phyloP scores from a whole-genome alignment of 2,797 vertebrate genomes.

The Argentina silus region DNA sequence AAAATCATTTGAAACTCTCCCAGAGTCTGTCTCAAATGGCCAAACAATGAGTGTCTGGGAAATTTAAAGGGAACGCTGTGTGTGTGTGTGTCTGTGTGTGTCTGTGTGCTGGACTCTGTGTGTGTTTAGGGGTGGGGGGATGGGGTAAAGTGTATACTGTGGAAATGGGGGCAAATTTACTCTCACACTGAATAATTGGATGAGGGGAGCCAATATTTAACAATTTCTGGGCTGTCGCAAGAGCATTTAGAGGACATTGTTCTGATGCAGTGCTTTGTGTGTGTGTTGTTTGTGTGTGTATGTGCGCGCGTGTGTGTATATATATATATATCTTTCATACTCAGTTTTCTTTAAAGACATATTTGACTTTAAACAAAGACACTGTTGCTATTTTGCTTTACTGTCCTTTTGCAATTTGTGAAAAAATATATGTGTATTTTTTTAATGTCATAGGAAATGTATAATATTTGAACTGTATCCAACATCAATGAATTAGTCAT shows the following conservation, averaged over 20 bases:
- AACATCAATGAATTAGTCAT: not conserved
- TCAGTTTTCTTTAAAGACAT: too few species aligned
- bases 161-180: slow-evolving; percentile 73
- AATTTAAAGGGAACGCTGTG: slow-evolving; percentile 64
- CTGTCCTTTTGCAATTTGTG: not conserved
- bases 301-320: not conserved
- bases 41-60: slow-evolving; percentile 80
- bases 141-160: slow-evolving; percentile 51
- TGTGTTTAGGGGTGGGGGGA: slow-evolving; percentile 51
- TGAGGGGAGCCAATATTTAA: slow-evolving; percentile 60
- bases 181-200: slow-evolving; percentile 70
- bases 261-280: slow-evolving; percentile 23
- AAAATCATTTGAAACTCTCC: slow-evolving; percentile 82
- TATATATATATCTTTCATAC: not conserved
- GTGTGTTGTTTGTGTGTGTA: slow-evolving; percentile 6
- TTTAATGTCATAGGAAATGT: not conserved
- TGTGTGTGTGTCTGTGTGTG: slow-evolving; percentile 6
- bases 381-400: slow-evolving; percentile 1
- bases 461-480: not conserved
- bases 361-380: too few species aligned
- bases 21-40: slow-evolving; percentile 74
- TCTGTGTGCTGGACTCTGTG: slow-evolving; percentile 25
- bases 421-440: not conserved
- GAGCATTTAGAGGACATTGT: slow-evolving; percentile 52
- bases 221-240: slow-evolving; percentile 52